These are phyloP conservation scores for Sesia apiformis DNA, from an alignment of 2,888 invertebrate genomes.

Conservation along the genomic window DNA sequence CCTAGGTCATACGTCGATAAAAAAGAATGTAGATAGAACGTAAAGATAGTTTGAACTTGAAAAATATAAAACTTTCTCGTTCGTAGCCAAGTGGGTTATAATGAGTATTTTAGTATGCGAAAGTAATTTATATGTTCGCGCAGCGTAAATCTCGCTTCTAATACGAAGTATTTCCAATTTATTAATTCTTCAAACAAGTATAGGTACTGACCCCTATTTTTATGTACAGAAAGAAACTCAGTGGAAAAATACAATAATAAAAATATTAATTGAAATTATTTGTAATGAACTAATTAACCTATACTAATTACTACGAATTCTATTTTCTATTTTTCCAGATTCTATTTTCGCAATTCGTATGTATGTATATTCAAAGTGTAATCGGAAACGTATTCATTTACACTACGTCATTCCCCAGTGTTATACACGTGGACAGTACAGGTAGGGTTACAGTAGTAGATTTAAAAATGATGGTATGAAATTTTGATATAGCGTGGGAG, in stretches of 20 bases:
- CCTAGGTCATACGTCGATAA: no score
- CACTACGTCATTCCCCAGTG: no score
- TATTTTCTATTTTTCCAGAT: no score
- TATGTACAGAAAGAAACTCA: no score
- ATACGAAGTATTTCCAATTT: neutral
- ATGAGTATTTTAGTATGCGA: conserved; percentile 20
- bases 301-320: no score
- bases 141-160: conserved; percentile 15
- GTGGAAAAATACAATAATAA: no score
- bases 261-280: no score
- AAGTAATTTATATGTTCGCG: conserved; percentile 28
- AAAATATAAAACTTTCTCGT: conserved; percentile 2
- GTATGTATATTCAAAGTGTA: no score
- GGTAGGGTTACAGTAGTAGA: conserved; percentile 3
- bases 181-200: neutral
- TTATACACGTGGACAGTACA: neutral
- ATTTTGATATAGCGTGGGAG: conserved; percentile 68
- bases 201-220: neutral
- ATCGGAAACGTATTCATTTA: no score
- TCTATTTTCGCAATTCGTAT: no score
- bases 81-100: conserved; percentile 39
- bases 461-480: conserved; percentile 57
- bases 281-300: no score
- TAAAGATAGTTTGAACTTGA: conserved; percentile 4
- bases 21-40: no score